These are phyloP conservation scores for Campoletis sonorensis DNA, from an alignment of 1,140 invertebrate species.

Conservation along the genomic window DNA sequence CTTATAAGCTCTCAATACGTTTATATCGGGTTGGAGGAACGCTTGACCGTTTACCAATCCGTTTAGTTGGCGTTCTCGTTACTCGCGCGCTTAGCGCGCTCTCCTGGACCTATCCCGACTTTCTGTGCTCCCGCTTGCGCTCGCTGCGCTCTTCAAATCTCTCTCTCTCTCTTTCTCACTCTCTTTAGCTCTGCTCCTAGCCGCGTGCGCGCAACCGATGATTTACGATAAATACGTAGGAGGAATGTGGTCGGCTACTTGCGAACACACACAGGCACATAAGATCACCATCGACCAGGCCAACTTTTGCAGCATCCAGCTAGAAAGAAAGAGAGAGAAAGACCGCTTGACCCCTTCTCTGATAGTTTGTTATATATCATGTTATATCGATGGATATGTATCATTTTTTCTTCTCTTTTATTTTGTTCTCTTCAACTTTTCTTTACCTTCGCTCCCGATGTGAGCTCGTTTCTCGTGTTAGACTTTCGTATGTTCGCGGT, in stretches of 20 bases:
- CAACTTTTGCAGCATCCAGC: slow-evolving; percentile 4
- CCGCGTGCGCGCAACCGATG: slow-evolving; percentile 40
- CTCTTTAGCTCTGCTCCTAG: slow-evolving; percentile 39
- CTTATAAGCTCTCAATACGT: background rate
- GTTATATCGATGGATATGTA: background rate
- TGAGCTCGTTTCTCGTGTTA: background rate
- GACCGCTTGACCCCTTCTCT: slow-evolving; percentile 30
- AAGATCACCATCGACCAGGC: no score
- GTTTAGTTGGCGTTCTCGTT: slow-evolving; percentile 40
- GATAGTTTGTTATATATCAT: slow-evolving; percentile 42
- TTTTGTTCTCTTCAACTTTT: no score
- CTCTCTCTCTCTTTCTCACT: slow-evolving; percentile 45
- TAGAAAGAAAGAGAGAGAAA: slow-evolving; percentile 11
- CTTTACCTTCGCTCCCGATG: no score
- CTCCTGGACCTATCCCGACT: slow-evolving; percentile 47
- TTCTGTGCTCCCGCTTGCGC: background rate
- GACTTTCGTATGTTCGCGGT: slow-evolving; percentile 20
- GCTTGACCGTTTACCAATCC: slow-evolving; percentile 32
- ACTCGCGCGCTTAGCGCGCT: slow-evolving; percentile 13
- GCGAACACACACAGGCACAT: background rate
- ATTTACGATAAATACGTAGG: slow-evolving; percentile 43
- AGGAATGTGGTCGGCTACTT: slow-evolving; percentile 42
- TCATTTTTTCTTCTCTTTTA: background rate
- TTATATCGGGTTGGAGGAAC: slow-evolving; percentile 27
- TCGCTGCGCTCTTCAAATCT: slow-evolving; percentile 31